Evolutionary conservation across 2,888 invertebrate genomes (phyloP).

Genomic region (Ditula angustiorana): DNA sequence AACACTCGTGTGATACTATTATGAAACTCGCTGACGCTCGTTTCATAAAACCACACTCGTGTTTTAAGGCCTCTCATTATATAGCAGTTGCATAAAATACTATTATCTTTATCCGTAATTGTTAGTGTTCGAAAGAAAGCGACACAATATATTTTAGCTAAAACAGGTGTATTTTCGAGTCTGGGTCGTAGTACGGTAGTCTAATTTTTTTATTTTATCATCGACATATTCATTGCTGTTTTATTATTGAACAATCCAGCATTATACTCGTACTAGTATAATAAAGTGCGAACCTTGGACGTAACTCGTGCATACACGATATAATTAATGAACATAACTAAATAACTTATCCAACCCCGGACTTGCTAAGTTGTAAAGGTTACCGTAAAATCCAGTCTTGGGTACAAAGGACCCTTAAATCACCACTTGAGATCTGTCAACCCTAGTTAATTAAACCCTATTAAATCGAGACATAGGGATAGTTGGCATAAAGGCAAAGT

Average conservation of each 20-base stretch:
- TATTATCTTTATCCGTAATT: no score
- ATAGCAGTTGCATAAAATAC: no score
- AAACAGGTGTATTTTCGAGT: no score
- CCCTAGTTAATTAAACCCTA: constrained; percentile 40
- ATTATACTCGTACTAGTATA: neutral
- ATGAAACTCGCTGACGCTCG: no score
- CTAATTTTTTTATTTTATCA: no score
- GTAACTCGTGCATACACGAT: constrained; percentile 2
- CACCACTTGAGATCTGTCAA: constrained; percentile 40
- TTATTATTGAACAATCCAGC: neutral
- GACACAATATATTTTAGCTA: no score
- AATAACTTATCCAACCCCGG: constrained; percentile 26
- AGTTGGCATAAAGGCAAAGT: constrained; percentile 31
- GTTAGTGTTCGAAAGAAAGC: no score
- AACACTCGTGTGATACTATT: no score
- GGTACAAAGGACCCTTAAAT: constrained; percentile 41
- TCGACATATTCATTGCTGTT: neutral
- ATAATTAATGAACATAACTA: constrained; percentile 18
- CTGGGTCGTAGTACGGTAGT: no score
- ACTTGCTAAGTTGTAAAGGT: constrained; percentile 36
- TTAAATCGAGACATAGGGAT: constrained; percentile 35
- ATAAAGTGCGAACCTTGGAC: neutral
- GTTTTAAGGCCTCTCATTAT: no score
- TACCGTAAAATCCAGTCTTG: constrained; percentile 36
- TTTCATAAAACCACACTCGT: no score